Base-by-base conservation (phyloP, 2,797 vertebrate genomes). In the Phyllotis vaccarum region DNA sequence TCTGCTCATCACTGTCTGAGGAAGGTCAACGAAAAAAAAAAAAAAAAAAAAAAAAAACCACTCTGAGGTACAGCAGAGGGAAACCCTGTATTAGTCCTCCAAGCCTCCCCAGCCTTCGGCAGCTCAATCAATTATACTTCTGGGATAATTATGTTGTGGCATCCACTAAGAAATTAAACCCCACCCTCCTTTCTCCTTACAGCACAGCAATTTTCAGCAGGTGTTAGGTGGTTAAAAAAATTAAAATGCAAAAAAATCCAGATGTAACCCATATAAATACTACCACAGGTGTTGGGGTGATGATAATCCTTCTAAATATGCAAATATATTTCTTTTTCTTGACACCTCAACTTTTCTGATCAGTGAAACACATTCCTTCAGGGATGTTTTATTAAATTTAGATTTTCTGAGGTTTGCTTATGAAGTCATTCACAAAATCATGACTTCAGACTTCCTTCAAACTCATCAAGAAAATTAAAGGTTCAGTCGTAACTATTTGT, bases 181-280 rank as follows among this genome's bases (percentile, higher is more conserved):
- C 40, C 91, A 64, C 40, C 34, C 58, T 95, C 92, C 49, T 90
- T 97, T 94, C 83, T 93, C 93, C 78, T 95, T 93, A 96, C 88
- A 75, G 89, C 83, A 72, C 22, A 64, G 64, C 56, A 95, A 96
- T 94, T 95, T 96, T 43, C 82, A 95, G 93, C 97, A 97, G 96
- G 92, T 98, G 95, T 90, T 92, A 80, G 76, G 79, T 88, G 54
- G 16, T 86, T 89, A 82, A 56, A 91, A 94, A 96, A 97, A 97
- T 89, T 56, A 64, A 70, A 88, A 68, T 24, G 96, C 97, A 81
- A 96, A 92, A 19, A 86, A 83, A 54, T 97, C 97, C 98, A 97
- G 91, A 97, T 97, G 96, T 96, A 94, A 54, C 79, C 62, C 75
- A 97, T 94, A 97, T 37, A 82, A 86, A 3, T 94, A 97, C 89